Percentiles rank a stretch among this genome's conserved stretches.
These are phyloP conservation scores for Crotalus tigris DNA, from an alignment of 2,113 vertebrate genomes.

Conservation along the genomic window DNA sequence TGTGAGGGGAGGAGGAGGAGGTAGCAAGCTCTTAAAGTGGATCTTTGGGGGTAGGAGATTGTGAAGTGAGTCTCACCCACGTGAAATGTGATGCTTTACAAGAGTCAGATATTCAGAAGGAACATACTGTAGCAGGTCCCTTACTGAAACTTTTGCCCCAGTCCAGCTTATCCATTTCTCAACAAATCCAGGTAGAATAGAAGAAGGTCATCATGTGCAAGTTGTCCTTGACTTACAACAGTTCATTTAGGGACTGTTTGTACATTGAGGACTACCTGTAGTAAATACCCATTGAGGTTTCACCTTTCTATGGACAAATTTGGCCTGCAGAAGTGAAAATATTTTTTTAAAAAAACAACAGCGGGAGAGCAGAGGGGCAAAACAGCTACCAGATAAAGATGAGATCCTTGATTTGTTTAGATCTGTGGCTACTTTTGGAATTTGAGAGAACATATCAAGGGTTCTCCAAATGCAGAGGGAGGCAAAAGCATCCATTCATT, in stretches of 20 bases:
- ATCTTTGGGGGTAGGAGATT: constrained; percentile 24
- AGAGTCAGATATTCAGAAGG: background rate
- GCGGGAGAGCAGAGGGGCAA: background rate
- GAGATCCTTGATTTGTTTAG: background rate
- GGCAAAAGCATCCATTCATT: background rate
- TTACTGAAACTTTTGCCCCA: background rate
- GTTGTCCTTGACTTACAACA: background rate
- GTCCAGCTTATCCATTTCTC: background rate
- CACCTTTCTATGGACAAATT: background rate
- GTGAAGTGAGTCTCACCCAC: constrained; percentile 45
- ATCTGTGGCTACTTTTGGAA: background rate
- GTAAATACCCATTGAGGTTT: background rate
- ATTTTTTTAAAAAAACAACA: background rate
- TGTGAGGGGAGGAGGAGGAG: background rate
- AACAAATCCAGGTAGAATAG: background rate
- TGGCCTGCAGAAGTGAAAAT: background rate
- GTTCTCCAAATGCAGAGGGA: background rate
- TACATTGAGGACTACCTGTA: background rate
- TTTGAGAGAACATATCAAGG: background rate
- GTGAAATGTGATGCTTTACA: constrained; percentile 15
- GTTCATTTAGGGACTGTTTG: background rate
- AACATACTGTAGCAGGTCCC: background rate
- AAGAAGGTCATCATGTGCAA: background rate
- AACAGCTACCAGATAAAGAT: background rate
- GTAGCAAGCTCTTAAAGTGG: background rate